These are phyloP conservation scores for Mastomys coucha DNA, from an alignment of 2,113 vertebrate genomes.

Conservation along the genomic window DNA sequence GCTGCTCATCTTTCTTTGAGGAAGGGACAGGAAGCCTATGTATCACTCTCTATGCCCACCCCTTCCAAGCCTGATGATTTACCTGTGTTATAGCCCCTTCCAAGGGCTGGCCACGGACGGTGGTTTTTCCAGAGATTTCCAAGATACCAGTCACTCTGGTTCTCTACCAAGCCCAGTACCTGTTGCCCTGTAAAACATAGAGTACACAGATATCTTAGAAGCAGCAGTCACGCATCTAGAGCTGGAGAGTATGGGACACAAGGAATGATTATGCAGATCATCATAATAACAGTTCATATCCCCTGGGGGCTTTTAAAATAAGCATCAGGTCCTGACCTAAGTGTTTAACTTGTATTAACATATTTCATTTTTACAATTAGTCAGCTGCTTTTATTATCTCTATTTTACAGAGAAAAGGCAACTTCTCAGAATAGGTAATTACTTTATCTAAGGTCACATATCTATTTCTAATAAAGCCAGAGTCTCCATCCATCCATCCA, in stretches of 20 bases:
- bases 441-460: background rate
- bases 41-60: background rate
- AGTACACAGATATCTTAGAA: slow-evolving; percentile 51
- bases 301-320: background rate
- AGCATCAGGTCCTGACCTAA: background rate
- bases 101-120: slow-evolving; percentile 97
- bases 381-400: background rate
- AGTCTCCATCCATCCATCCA: background rate
- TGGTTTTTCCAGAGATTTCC: slow-evolving; percentile 99
- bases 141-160: slow-evolving; percentile 99
- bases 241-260: background rate
- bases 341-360: background rate
- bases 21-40: rapidly evolving
- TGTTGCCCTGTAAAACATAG: slow-evolving; percentile 93
- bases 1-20: too few species aligned
- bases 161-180: slow-evolving; percentile 98
- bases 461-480: background rate
- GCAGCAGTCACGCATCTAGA: background rate
- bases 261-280: background rate
- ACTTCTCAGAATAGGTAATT: background rate
- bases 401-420: background rate
- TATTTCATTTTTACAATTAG: background rate
- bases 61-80: background rate
- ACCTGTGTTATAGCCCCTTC: slow-evolving; percentile 99
- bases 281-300: rapidly evolving